Percentiles rank a stretch among this genome's conserved stretches.
These are phyloP conservation scores for Xiphophorus hellerii DNA, from an alignment of 2,113 vertebrate species.

Conservation along the genomic window DNA sequence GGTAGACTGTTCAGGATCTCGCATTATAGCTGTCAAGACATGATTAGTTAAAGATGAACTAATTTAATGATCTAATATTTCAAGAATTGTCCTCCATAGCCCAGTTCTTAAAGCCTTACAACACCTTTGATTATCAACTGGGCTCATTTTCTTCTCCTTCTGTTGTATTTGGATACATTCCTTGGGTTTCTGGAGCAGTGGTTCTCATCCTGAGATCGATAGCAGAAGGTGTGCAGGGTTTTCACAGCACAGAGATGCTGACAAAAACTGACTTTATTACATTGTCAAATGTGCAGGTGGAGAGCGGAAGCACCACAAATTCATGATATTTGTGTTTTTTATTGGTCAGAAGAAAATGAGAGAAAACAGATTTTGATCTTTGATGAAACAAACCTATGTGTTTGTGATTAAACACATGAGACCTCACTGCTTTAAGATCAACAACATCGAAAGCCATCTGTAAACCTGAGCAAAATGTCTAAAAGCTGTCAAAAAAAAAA, in stretches of 20 bases:
- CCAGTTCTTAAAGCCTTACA: conserved; percentile 42
- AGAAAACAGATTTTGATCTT: too few species aligned
- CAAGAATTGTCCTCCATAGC: conserved; percentile 41
- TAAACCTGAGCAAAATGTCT: too few species aligned
- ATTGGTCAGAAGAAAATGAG: too few species aligned
- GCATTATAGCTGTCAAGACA: conserved; percentile 58
- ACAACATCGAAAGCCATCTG: too few species aligned
- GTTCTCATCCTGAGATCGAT: neutral
- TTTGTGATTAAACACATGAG: too few species aligned
- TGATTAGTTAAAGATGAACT: conserved; percentile 72
- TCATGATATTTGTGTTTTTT: too few species aligned
- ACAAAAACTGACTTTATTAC: neutral
- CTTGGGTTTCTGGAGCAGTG: conserved; percentile 19
- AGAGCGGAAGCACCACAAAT: neutral
- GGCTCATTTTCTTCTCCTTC: conserved; percentile 24
- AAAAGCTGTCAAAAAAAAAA: too few species aligned
- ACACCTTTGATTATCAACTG: conserved; percentile 46
- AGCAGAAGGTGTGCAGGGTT: neutral
- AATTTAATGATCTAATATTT: conserved; percentile 74
- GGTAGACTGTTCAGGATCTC: conserved; percentile 63
- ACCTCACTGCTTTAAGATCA: too few species aligned
- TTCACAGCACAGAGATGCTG: neutral
- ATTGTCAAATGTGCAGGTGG: neutral
- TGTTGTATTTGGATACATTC: conserved; percentile 25
- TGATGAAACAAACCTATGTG: too few species aligned